phyloP scores from a whole-genome alignment of 2,113 vertebrate genomes.

The Sterna hirundo region DNA sequence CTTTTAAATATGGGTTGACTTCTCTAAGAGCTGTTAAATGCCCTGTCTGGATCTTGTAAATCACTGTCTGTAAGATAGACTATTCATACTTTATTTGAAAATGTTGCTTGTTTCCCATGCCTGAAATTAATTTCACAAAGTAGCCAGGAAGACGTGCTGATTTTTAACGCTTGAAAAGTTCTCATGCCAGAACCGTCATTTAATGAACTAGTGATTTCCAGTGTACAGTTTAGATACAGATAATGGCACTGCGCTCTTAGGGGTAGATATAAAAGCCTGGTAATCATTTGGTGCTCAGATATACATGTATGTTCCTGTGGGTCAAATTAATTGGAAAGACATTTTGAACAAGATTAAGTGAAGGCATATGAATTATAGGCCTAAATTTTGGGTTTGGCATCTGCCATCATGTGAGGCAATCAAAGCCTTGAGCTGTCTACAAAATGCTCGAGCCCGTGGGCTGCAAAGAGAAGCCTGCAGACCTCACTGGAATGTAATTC shows the following conservation, averaged over 20 bases:
- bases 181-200: background rate
- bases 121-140: background rate
- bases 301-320: background rate
- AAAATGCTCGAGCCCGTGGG: fast-evolving
- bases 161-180: background rate
- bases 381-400: background rate
- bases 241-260: background rate
- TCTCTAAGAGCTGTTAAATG: background rate
- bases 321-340: background rate
- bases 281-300: background rate
- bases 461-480: background rate
- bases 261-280: background rate
- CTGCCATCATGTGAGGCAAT: background rate
- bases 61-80: background rate
- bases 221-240: background rate
- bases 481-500: background rate
- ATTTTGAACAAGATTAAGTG: background rate
- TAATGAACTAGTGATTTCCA: background rate
- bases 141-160: background rate
- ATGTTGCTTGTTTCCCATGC: background rate
- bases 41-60: background rate
- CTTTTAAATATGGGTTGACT: background rate
- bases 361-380: background rate
- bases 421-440: background rate
- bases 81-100: background rate